phyloP scores from a whole-genome alignment of 2,797 vertebrate genomes.

The Gambelia wislizenii region DNA sequence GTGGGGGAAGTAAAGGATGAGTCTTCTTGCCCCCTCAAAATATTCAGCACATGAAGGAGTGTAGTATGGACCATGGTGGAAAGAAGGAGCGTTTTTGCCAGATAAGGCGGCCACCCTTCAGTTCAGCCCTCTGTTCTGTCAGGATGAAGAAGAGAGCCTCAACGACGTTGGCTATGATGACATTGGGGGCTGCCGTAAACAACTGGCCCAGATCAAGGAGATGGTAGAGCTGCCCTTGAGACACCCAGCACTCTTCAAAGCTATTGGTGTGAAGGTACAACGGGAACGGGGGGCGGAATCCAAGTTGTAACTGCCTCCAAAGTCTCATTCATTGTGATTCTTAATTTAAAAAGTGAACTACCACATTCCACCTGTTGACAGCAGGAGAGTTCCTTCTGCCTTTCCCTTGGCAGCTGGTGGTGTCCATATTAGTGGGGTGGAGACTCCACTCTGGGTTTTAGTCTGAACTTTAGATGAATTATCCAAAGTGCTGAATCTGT shows the following conservation, averaged over 20 bases:
- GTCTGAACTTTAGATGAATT: too few relatives aligned
- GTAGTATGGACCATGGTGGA: neutral
- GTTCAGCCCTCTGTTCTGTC: neutral
- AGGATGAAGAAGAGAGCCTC: slow-evolving; percentile 76
- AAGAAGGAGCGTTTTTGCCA: neutral
- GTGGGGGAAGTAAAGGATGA: neutral
- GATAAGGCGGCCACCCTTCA: neutral
- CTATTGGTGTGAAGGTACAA: slow-evolving; percentile 75
- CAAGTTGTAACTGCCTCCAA: neutral
- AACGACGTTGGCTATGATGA: slow-evolving; percentile 77
- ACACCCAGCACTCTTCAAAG: slow-evolving; percentile 75
- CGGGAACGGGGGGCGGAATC: too few relatives aligned
- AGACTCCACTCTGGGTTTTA: neutral
- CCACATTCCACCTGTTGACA: neutral
- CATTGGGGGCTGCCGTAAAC: slow-evolving; percentile 76
- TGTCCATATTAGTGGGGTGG: neutral
- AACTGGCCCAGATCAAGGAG: slow-evolving; percentile 78
- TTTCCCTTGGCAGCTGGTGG: too few relatives aligned
- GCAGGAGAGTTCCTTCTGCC: neutral
- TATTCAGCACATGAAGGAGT: neutral
- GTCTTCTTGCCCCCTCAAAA: neutral
- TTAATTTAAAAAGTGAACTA: neutral
- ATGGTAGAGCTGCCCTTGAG: slow-evolving; percentile 77
- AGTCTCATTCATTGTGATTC: neutral
- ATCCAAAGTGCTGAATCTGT: too few relatives aligned